phyloP scores from a whole-genome alignment of 2,797 vertebrate species.

The Acanthurus lineatus region DNA sequence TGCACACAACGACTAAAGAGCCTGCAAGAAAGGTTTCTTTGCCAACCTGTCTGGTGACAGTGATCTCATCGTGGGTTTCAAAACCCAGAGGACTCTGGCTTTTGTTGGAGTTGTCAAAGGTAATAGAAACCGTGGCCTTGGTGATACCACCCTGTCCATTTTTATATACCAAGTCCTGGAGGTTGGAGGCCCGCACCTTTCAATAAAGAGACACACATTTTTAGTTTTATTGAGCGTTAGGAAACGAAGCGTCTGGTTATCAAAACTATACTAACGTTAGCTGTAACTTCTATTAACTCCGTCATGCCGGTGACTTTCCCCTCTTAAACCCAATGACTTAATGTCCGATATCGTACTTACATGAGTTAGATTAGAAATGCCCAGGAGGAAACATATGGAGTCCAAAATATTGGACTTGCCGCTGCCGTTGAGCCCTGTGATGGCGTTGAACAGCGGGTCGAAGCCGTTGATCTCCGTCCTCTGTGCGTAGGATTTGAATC shows the following conservation, averaged over 20 bases:
- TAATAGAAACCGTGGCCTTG: constrained; percentile 94
- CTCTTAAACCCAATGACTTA: too few species aligned
- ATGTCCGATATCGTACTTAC: constrained; percentile 75
- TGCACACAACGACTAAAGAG: background rate
- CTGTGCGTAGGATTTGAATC: constrained; percentile 98
- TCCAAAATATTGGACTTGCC: constrained; percentile 98
- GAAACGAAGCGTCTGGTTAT: too few species aligned
- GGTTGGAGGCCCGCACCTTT: constrained; percentile 93
- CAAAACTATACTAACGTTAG: background rate
- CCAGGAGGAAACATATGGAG: constrained; percentile 96
- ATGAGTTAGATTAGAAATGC: constrained; percentile 92
- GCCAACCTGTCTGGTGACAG: constrained; percentile 93
- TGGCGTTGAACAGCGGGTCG: constrained; percentile 96
- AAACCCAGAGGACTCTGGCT: constrained; percentile 94
- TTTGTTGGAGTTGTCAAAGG: constrained; percentile 96
- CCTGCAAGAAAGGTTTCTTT: background rate
- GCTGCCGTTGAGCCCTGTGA: constrained; percentile 97
- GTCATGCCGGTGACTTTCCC: too few species aligned
- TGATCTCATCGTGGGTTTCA: constrained; percentile 93
- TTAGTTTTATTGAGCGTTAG: background rate
- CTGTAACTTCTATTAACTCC: too few species aligned
- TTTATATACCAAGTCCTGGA: constrained; percentile 97
- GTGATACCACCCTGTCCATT: constrained; percentile 94
- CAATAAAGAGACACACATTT: background rate
- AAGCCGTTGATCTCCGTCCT: constrained; percentile 93